These are phyloP conservation scores for Pachymerium ferrugineum DNA, from an alignment of 2,888 invertebrate species.

Conservation along the genomic window DNA sequence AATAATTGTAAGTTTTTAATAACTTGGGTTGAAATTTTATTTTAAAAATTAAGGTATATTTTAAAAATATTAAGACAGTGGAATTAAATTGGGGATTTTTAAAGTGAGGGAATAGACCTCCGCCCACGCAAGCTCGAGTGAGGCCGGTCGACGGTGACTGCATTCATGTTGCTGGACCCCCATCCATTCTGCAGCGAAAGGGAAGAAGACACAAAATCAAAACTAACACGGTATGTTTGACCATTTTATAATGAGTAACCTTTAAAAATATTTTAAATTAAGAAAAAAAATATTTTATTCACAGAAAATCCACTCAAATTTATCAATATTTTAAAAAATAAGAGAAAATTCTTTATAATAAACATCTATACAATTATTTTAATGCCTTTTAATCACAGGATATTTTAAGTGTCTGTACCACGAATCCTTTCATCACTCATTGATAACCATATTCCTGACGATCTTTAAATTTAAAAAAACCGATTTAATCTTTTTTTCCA, in stretches of 20 bases:
- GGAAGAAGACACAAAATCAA: constrained; percentile 24
- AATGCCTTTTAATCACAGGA: constrained; percentile 17
- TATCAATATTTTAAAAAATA: no score
- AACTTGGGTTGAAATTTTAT: no score
- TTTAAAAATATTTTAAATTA: no score
- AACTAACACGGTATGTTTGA: constrained; percentile 17
- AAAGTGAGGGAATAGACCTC: not conserved
- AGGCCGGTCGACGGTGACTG: constrained; percentile 1
- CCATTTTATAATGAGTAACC: constrained; percentile 8
- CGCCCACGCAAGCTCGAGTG: constrained; percentile 9
- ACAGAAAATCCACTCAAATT: no score
- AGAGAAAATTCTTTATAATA: no score
- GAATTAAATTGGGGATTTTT: not conserved
- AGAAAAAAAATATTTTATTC: no score
- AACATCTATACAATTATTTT: no score
- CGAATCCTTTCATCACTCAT: not conserved
- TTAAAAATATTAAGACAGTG: no score
- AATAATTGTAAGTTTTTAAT: no score
- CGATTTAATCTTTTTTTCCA: not conserved
- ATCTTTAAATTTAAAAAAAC: not conserved
- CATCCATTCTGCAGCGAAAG: constrained; percentile 1
- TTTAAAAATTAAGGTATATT: no score
- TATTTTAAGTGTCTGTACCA: not conserved
- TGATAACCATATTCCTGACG: not conserved
- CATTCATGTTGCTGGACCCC: constrained; percentile 6